Base-by-base conservation (phyloP, 1,140 invertebrate species). In the Drosophila oshimai region DNA sequence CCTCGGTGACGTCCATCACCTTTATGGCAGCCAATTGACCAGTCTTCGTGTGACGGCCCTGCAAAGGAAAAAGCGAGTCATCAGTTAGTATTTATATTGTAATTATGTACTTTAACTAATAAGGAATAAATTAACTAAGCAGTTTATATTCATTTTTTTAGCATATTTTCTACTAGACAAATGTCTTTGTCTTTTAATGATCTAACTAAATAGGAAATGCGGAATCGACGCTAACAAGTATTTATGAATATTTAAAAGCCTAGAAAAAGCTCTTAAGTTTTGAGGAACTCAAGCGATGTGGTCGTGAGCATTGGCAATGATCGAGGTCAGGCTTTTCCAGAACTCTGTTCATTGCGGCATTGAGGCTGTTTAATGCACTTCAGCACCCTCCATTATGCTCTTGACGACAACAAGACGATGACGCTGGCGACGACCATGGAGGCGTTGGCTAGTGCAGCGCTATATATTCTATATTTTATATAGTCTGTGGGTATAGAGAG, bases 1-100 rank as follows among this genome's bases (percentile, higher is more conserved):
- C 99, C 94, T 99, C 98, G 61, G 98, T 99, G 72, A 99, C 98
- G 92, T 99, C 98, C 99, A 99, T 99, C 90, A 99, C 98, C 94
- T 99, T 99, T 92, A 99, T 99, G 91, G 99, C 99, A 69, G 98
- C 98, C 93, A 99, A 93, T 92, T 99, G 98, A 68, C 98, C 98
- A 78, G 99, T 99, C 94, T 99, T 99, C 54, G 98, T 99, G 92
- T 99, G 99, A n/a, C 98, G 95, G 58, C 98, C 99, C 97, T 99
- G 89, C 12, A 90, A 72, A 49, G 0, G 0, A 6, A 3, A 10
- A 13, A 37, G 0, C 0, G 0, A 15, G 7, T 2, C 3, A 28
- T 26, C 1, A 12, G 4, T 58, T n/a, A 31, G 50, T 10, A 44
- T n/a, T n/a, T n/a, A n/a, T n/a, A n/a, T n/a, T n/a, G n/a, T n/a